Evolutionary conservation across 2,797 vertebrate species (phyloP).

Genomic region (Scolopax bukidnonensis): DNA sequence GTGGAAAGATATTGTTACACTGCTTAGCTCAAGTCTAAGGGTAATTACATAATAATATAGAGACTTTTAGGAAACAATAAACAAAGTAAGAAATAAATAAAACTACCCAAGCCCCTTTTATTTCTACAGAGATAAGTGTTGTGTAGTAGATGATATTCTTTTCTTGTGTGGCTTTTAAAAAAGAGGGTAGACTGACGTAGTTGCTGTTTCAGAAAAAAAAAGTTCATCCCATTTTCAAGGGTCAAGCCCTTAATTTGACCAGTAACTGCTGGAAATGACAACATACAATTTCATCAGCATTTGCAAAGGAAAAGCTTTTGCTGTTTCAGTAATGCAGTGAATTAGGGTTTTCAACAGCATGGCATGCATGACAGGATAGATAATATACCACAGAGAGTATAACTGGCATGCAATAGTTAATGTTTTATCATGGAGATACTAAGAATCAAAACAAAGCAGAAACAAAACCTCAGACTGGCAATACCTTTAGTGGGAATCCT

Average conservation of each 20-base stretch:
- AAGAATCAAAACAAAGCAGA: not conserved
- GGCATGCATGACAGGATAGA: not conserved
- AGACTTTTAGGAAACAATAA: not conserved
- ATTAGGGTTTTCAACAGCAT: not conserved
- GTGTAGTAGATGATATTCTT: not conserved
- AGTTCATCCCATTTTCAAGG: not conserved
- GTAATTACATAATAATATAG: not conserved
- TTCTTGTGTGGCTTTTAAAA: not conserved
- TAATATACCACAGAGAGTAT: not conserved
- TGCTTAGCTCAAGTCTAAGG: not conserved
- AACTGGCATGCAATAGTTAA: not conserved
- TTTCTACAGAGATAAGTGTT: not conserved
- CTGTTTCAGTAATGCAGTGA: not conserved
- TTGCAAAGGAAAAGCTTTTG: not conserved
- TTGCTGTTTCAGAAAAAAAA: not conserved
- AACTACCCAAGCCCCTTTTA: not conserved
- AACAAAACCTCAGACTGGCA: not conserved
- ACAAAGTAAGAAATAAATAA: not conserved
- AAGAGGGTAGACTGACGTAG: not conserved
- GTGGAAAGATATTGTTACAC: not conserved
- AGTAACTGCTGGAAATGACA: not conserved
- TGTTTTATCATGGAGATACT: not conserved
- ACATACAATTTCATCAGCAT: not conserved
- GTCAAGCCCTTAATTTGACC: not conserved
- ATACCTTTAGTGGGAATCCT: constrained; percentile 9